Conservation (phyloP, 2,888 invertebrate genomes). For the Spialia ferax region DNA sequence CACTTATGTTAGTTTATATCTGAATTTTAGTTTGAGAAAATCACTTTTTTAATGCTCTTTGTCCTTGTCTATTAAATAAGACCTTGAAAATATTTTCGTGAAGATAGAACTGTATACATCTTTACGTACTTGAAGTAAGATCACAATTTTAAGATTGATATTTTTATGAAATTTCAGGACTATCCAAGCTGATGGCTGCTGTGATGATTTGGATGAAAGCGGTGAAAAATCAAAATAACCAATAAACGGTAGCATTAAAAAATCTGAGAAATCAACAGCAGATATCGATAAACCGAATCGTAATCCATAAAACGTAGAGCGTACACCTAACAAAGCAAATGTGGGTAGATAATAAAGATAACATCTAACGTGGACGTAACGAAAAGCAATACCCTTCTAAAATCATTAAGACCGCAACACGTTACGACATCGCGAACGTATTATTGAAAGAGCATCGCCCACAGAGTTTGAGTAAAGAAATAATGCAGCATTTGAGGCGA, state of each 20-base stretch:
- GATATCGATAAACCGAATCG: not conserved
- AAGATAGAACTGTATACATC: too few relatives aligned
- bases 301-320: slow-evolving; percentile 3
- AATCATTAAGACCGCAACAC: slow-evolving; percentile 38
- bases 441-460: slow-evolving; percentile 30
- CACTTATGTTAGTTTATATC: not conserved
- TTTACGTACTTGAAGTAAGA: too few relatives aligned
- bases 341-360: slow-evolving; percentile 34
- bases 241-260: not conserved
- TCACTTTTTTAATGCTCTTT: too few relatives aligned
- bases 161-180: too few relatives aligned
- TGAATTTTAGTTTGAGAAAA: too few relatives aligned
- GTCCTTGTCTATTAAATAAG: too few relatives aligned
- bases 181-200: too few relatives aligned
- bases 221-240: not conserved
- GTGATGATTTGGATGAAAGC: not conserved
- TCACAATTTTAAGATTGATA: too few relatives aligned
- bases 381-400: slow-evolving; percentile 36
- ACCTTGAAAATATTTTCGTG: too few relatives aligned
- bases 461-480: not conserved
- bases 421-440: slow-evolving; percentile 36
- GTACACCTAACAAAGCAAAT: slow-evolving; percentile 14
- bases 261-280: not conserved
- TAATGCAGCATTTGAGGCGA: slow-evolving; percentile 1
- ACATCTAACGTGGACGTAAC: slow-evolving; percentile 20